Base-by-base conservation (phyloP, 2,797 vertebrate genomes). In the Chromis chromis region DNA sequence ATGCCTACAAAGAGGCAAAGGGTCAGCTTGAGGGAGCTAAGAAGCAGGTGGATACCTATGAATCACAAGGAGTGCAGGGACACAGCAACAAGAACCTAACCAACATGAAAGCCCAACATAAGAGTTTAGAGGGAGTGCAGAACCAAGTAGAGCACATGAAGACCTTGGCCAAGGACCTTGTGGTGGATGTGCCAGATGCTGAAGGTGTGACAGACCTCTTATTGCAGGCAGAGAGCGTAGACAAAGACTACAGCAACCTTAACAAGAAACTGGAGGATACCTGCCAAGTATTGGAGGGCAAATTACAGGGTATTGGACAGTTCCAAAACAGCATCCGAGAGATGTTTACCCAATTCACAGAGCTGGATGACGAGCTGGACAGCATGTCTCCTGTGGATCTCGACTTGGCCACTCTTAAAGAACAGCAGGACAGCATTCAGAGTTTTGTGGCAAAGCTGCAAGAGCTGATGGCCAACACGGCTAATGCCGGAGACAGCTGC, bases 271-370 rank as follows among this genome's bases (percentile, higher is more conserved):
- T 98, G 28, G 96, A 96, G 54, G 95, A 97, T 0, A 94, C 94
- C 5, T 99, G 97, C 84, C 95, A 94, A 0, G 94, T 93, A 64
- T 81, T 99, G 80, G 98, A 99, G 84, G 93, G 95, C 52, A 99
- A 98, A 90, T 95, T 99, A 68, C 98, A 99, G 75, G 98, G 98
- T 65, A 98, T 99, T 0, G 96, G 97, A 1, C 96, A 97, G 91
- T 99, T 99, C 86, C 98, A 99, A 89, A 96, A 97, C 87, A 96
- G 88, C 90, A 98, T 99, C 87, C 95, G 98, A 22, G 97, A 99
- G 88, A 98, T 99, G 98, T 99, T 97, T 86, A 90, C 94, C 68
- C 92, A 92, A 72, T 99, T 99, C 91, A 94, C 98, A 6, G 98
- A 99, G 84, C 94, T 97, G 80, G 98, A 99, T 58, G 98, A 99